Evolutionary conservation across 92 coral and sea anemone genomes (phyloP).

Genomic region (Meandrina meandrites): DNA sequence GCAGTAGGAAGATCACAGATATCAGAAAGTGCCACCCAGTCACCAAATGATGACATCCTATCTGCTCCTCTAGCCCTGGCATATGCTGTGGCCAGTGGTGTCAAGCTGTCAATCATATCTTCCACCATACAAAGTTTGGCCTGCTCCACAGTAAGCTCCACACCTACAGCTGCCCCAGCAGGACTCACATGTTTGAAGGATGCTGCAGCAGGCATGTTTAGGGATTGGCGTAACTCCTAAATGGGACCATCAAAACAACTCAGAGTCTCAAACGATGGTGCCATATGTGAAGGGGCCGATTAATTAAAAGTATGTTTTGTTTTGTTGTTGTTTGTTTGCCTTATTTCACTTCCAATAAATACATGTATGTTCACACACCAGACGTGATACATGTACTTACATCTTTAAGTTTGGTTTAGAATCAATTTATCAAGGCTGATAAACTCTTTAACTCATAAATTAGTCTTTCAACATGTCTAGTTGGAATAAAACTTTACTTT

Average conservation of each 20-base stretch:
- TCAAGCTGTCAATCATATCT: slow-evolving; percentile 84
- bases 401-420: too few species aligned
- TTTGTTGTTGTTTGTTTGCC: too few species aligned
- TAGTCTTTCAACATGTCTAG: too few species aligned
- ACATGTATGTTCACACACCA: too few species aligned
- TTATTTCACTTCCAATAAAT: too few species aligned
- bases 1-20: slow-evolving; percentile 92
- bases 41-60: slow-evolving; percentile 99
- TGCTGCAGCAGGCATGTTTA: slow-evolving; percentile 90
- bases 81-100: slow-evolving; percentile 95
- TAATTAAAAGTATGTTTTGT: too few species aligned
- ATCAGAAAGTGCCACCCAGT: slow-evolving; percentile 98
- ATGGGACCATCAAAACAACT: background rate
- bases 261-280: too few species aligned
- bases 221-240: slow-evolving; percentile 88
- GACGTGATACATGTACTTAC: too few species aligned
- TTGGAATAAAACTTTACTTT: too few species aligned
- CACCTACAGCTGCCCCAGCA: slow-evolving; percentile 98
- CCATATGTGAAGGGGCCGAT: too few species aligned
- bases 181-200: slow-evolving; percentile 99
- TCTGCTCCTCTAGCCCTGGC: slow-evolving; percentile 99
- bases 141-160: slow-evolving; percentile 74
- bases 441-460: too few species aligned
- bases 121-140: slow-evolving; percentile 98
- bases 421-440: too few species aligned